A percentile compares a stretch with the other conserved stretches of the same genome.
Conservation (phyloP, 2,113 vertebrate species). For the Leptosomus discolor region DNA sequence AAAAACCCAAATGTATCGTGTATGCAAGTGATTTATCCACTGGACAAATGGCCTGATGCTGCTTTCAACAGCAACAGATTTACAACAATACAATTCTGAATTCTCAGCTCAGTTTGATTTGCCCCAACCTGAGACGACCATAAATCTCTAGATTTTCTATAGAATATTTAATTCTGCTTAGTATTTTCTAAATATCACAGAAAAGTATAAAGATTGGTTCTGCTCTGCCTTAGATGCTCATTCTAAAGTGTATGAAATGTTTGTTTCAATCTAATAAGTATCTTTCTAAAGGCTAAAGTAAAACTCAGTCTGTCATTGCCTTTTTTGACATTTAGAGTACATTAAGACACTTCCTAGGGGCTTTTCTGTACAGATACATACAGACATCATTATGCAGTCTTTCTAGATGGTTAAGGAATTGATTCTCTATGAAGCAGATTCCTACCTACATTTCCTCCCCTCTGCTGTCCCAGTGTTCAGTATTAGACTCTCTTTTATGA, state of each 20-base stretch:
- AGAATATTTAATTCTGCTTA: background rate
- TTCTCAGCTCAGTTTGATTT: background rate
- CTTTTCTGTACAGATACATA: background rate
- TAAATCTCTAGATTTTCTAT: background rate
- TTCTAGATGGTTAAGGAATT: background rate
- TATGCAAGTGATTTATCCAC: background rate
- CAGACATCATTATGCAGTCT: background rate
- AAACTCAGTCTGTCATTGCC: background rate
- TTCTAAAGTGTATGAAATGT: background rate
- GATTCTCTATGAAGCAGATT: background rate
- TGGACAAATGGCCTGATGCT: background rate
- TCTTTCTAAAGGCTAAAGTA: background rate
- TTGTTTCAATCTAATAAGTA: background rate
- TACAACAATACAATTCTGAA: background rate
- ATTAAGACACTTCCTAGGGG: background rate
- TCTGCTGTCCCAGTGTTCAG: background rate
- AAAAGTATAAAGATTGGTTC: background rate
- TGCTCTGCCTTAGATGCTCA: background rate
- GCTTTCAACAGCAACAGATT: background rate
- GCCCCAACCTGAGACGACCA: background rate
- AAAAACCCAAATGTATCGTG: background rate
- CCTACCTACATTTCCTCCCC: background rate
- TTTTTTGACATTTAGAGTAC: background rate
- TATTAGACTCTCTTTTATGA: background rate
- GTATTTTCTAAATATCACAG: background rate